phyloP scores from a whole-genome alignment of 1,140 invertebrate genomes.

The Myzus persicae region DNA sequence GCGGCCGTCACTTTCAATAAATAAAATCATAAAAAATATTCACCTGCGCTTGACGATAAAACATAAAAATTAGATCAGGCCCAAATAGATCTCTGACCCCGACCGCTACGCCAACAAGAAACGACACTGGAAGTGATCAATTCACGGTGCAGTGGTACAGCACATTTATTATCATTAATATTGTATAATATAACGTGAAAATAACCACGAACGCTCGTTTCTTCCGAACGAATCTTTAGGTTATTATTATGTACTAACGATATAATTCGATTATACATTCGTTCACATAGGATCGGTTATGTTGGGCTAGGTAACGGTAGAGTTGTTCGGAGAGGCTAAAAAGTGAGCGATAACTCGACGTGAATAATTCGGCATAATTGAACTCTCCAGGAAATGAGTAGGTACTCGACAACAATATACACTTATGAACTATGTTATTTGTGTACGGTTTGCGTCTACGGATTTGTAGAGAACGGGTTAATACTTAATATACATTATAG shows the following conservation, averaged over 20 bases:
- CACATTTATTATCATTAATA: neutral
- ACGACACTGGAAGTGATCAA: neutral
- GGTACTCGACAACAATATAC: neutral
- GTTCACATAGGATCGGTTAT: neutral
- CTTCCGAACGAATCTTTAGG: neutral
- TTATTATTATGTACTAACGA: neutral
- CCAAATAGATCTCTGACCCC: neutral
- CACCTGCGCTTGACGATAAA: neutral
- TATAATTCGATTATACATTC: neutral
- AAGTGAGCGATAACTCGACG: neutral
- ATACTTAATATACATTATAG: neutral
- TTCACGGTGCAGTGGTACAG: neutral
- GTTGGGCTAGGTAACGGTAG: neutral
- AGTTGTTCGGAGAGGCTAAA: neutral
- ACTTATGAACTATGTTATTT: neutral
- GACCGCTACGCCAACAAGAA: neutral
- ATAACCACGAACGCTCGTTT: neutral
- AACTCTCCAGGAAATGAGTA: neutral
- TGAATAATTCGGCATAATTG: neutral
- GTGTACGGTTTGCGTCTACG: neutral
- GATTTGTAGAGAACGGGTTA: neutral
- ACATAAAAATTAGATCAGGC: neutral
- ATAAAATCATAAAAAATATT: too few species aligned
- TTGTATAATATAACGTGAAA: neutral
- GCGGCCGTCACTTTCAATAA: too few species aligned